Base-by-base conservation (phyloP, 2,888 invertebrate species). In the Amphipoea oculea region DNA sequence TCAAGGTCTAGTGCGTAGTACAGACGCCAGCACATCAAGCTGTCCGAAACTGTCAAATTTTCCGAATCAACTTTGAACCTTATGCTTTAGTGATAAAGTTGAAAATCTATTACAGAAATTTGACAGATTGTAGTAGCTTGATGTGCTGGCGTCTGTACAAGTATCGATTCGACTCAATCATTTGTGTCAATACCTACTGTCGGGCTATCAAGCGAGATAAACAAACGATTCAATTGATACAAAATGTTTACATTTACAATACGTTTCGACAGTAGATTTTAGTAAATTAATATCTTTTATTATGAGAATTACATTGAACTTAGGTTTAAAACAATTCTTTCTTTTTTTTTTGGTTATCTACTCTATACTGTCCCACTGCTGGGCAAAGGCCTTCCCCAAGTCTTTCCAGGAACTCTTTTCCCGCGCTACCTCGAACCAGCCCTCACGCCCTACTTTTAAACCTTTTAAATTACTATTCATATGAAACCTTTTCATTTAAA, bases 91-190 rank as follows among this genome's bases (percentile, higher is more conserved):
- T 29, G 29, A 29, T 29, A 29, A 29, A 29, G 29, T 29, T 29
- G 29, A 29, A 29, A 29, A 29, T 29, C 29, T 29, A 29, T 29
- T 29, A 29, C 29, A 29, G 0, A 29, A 29, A 29, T 29, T 29
- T 29, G 29, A 29, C 29, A 29, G 29, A 29, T 29, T 1, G 29
- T 29, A 29, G 29, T 29, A 29, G 29, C 29, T 29, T 29, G 29
- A 29, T 29, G 29, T 29, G 29, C 29, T 29, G 1, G 29, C 29
- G 29, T 29, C 29, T 29, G 29, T 29, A 29, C 42, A 42, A 70
- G 73, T 79, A 82, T 79, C 69, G 84, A 84, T 82, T 79, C 48
- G 1, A 69, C 63, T 84, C 60, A 12, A 73, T 73, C 73, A 40
- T 79, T 70, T 70, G 60, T 69, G 51, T 62, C 73, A 69, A 66